Evolutionary conservation across 2,888 invertebrate species (phyloP).

Genomic region (Phyllotreta cruciferae): DNA sequence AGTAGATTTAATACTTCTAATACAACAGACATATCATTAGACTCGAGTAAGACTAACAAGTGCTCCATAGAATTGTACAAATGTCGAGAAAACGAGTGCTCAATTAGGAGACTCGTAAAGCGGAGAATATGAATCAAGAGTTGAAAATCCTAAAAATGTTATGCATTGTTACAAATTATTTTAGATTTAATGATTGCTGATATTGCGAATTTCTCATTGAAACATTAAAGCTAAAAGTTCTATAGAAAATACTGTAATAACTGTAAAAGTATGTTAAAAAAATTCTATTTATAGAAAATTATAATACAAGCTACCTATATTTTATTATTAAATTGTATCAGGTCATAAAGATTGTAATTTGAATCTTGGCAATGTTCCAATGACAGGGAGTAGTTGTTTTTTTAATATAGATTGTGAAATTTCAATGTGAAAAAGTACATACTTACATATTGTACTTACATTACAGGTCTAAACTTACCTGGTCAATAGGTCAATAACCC

Average conservation of each 20-base stretch:
- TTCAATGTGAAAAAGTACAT: neutral
- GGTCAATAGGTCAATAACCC: constrained; percentile 2
- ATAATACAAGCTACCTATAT: constrained; percentile 10
- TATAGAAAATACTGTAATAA: neutral
- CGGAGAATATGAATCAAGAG: constrained; percentile 77
- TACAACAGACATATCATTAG: constrained; percentile 84
- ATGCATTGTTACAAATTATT: neutral
- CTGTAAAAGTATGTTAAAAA: neutral
- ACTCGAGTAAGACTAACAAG: constrained; percentile 75
- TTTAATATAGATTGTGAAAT: neutral
- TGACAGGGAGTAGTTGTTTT: constrained; percentile 5
- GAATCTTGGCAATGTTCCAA: constrained; percentile 17
- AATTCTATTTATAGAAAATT: constrained; percentile 13
- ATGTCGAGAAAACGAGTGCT: constrained; percentile 86
- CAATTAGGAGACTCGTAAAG: constrained; percentile 83
- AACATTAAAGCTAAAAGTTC: neutral
- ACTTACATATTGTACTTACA: neutral
- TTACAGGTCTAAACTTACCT: constrained; percentile 4
- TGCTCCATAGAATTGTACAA: constrained; percentile 89
- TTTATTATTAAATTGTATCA: constrained; percentile 8
- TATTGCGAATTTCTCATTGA: neutral
- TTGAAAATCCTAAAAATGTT: constrained; percentile 68
- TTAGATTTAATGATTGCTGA: neutral
- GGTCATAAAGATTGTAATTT: constrained; percentile 10
- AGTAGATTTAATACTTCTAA: constrained; percentile 82